A percentile compares a stretch with the other conserved stretches of the same genome.
Conservation (phyloP, 2,888 invertebrate genomes). For the Dicyrtomina minuta region DNA sequence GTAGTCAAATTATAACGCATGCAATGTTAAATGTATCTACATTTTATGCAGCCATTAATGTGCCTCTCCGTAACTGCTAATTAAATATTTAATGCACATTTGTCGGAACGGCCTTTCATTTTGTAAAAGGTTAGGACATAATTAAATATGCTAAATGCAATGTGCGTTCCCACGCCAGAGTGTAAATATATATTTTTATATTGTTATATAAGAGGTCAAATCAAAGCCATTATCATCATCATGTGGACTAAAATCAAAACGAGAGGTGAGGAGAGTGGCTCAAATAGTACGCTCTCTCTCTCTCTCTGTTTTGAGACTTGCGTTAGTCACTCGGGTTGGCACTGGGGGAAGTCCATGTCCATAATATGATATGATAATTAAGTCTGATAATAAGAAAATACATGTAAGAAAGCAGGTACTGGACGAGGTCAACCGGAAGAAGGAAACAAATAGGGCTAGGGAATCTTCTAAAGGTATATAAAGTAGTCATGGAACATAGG, state of each 20-base stretch:
- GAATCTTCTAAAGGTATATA: slow-evolving; percentile 28
- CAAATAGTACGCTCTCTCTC: neutral
- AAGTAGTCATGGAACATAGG: slow-evolving; percentile 24
- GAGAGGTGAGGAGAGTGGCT: neutral
- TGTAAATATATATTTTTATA: neutral
- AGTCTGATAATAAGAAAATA: too few relatives aligned
- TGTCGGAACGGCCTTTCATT: too few relatives aligned
- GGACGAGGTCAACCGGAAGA: slow-evolving; percentile 34
- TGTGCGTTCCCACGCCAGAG: slow-evolving; percentile 10
- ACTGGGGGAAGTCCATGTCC: too few relatives aligned
- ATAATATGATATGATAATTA: too few relatives aligned
- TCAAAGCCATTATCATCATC: neutral
- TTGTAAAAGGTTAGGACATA: too few relatives aligned
- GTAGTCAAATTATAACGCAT: too few relatives aligned
- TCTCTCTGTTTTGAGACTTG: neutral
- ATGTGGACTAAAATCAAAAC: slow-evolving; percentile 5
- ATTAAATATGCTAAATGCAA: neutral
- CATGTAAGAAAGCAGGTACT: too few relatives aligned
- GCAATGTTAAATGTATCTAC: too few relatives aligned
- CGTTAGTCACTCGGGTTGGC: neutral
- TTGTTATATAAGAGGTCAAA: slow-evolving; percentile 17
- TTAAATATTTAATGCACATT: too few relatives aligned
- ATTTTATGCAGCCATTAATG: too few relatives aligned
- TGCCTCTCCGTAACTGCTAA: too few relatives aligned
- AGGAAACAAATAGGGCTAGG: slow-evolving; percentile 21